Base-by-base conservation (phyloP, 2,113 vertebrate genomes). In the Cavia porcellus region DNA sequence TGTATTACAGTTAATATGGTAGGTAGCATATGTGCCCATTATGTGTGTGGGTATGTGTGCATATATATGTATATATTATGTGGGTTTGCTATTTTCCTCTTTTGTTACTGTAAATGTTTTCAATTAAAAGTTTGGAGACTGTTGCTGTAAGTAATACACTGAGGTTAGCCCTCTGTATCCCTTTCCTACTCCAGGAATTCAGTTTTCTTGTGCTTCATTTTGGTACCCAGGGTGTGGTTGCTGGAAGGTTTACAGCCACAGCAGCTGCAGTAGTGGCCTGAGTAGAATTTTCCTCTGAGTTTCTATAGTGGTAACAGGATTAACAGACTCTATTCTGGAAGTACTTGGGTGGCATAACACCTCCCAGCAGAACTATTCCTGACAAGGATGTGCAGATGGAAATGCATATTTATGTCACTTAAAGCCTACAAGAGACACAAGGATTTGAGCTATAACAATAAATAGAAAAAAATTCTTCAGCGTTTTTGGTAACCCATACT, bases 371-470 rank as follows among this genome's bases (percentile, higher is more conserved):
- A 97, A 97, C 98, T 98, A 98, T 98, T 98, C 97, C 98, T 98
- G 98, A 98, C 98, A 96, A 98, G 98, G 97, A 97, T 98, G 97
- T 98, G 98, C 98, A 98, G 98, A 98, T 98, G 98, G 98, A 98
- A 97, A 98, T 98, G 96, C 98, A 98, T 98, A 98, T 98, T 98
- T 98, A 98, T 98, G 97, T 97, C 98, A 97, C 95, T 98, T 98
- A 97, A 98, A 98, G 97, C 96, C 96, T 98, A 97, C 97, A 96
- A 97, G 97, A 98, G 97, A 97, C 97, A 97, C 97, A 98, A 98
- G 97, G 96, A 98, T 97, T 97, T 97, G 92, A 97, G 98, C 95
- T 98, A 97, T 97, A 97, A 98, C 98, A 98, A 98, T 97, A 98
- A 98, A 97, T 97, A 97, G 98, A 95, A 97, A 98, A 97, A 97